These are phyloP conservation scores for Zosterops pallidus DNA, from an alignment of 2,113 vertebrate species.

Conservation along the genomic window DNA sequence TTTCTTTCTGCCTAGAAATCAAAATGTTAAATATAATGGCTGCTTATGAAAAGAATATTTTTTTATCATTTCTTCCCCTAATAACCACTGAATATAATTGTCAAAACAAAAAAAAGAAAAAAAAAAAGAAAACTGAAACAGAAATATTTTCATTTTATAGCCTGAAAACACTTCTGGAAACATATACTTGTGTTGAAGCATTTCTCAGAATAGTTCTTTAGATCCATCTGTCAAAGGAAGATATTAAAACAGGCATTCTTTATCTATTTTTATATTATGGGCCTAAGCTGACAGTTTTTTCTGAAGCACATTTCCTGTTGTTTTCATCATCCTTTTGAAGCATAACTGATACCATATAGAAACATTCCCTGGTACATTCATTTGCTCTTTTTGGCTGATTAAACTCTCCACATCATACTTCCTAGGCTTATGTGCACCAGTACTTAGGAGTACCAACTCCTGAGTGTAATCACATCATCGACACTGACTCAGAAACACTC, in stretches of 20 bases:
- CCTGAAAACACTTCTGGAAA: neutral
- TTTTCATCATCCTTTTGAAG: neutral
- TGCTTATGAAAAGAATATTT: neutral
- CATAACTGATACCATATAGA: neutral
- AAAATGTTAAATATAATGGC: neutral
- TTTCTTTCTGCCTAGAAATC: neutral
- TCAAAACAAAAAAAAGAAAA: neutral
- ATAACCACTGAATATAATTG: neutral
- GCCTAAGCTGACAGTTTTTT: neutral
- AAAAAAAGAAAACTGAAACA: neutral
- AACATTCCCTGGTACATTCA: neutral
- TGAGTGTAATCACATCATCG: neutral
- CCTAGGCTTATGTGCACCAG: neutral
- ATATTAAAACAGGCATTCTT: neutral
- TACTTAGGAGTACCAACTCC: neutral
- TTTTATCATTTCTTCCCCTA: neutral
- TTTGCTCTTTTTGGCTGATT: neutral
- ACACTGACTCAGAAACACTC: neutral
- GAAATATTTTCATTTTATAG: neutral
- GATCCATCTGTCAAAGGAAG: neutral
- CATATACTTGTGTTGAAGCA: neutral
- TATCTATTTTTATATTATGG: neutral
- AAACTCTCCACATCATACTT: neutral
- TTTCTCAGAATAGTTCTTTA: slow-evolving; percentile 17
- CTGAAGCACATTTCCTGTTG: neutral